Conservation (phyloP, 2,888 invertebrate genomes). For the Meandrusa payeni region DNA sequence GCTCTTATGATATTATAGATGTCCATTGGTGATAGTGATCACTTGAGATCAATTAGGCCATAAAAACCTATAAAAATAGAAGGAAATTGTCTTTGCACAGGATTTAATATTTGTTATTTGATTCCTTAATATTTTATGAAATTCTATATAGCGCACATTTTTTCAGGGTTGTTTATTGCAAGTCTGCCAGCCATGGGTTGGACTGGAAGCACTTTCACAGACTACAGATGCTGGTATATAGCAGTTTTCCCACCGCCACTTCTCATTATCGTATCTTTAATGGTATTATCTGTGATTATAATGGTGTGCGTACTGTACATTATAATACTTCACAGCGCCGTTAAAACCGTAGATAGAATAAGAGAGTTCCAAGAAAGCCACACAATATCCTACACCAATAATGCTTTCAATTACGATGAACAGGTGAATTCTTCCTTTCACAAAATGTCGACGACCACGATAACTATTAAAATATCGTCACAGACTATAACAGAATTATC, state of each 20-base stretch:
- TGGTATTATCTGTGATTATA: conserved; percentile 67
- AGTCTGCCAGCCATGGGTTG: conserved; percentile 55
- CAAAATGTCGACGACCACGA: conserved; percentile 33
- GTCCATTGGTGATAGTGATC: too few species aligned
- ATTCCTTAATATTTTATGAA: not conserved
- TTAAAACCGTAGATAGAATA: conserved; percentile 73
- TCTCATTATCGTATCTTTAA: conserved; percentile 66
- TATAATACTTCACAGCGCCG: conserved; percentile 76
- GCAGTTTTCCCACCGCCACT: conserved; percentile 74
- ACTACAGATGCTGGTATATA: conserved; percentile 80
- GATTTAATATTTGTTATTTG: too few species aligned
- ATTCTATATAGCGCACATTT: conserved; percentile 3
- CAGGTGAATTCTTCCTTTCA: conserved; percentile 39
- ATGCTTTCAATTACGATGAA: conserved; percentile 30
- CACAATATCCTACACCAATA: conserved; percentile 38
- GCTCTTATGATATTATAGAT: too few species aligned
- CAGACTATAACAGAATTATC: conserved; percentile 33
- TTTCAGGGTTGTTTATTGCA: conserved; percentile 51
- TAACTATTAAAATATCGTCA: conserved; percentile 40
- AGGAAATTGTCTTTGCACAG: too few species aligned
- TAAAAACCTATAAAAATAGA: too few species aligned
- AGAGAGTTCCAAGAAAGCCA: conserved; percentile 50
- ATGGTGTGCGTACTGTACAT: conserved; percentile 69
- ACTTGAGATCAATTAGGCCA: too few species aligned
- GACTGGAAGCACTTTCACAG: conserved; percentile 70